These are phyloP conservation scores for Gadopsis bispinosus DNA, from an alignment of 2,797 vertebrate genomes.

Conservation along the genomic window DNA sequence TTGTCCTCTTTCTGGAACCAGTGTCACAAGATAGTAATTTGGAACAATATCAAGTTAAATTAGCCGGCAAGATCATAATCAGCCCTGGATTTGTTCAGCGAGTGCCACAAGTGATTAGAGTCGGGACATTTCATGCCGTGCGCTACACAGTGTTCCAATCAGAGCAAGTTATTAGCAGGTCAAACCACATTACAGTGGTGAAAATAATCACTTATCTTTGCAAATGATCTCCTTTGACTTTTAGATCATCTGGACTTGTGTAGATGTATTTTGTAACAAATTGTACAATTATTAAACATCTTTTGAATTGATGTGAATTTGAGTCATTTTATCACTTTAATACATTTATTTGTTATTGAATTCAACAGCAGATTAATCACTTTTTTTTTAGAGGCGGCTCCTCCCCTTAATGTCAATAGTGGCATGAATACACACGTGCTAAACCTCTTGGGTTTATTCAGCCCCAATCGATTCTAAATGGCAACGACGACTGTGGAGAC, in stretches of 20 bases:
- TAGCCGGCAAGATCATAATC: neutral
- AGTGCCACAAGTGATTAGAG: constrained; percentile 14
- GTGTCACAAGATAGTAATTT: constrained; percentile 2
- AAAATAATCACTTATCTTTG: neutral
- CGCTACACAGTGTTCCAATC: neutral
- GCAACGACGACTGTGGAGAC: constrained; percentile 4
- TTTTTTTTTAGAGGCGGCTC: constrained; percentile 1
- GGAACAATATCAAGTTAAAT: constrained; percentile 2
- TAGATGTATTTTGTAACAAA: constrained; percentile 6
- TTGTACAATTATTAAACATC: neutral
- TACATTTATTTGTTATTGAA: constrained; percentile 11
- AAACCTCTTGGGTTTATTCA: constrained; percentile 24
- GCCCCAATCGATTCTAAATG: constrained; percentile 24
- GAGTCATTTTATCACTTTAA: neutral
- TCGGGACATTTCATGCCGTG: neutral
- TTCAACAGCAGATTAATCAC: constrained; percentile 29
- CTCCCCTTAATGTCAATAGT: constrained; percentile 15
- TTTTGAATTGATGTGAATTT: neutral
- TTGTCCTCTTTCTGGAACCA: constrained; percentile 6
- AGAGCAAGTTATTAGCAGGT: constrained; percentile 4
- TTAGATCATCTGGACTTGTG: constrained; percentile 5
- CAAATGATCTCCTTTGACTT: neutral
- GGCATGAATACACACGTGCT: constrained; percentile 25
- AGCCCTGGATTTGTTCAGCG: neutral
- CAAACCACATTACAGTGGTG: constrained; percentile 1